Evolutionary conservation across 2,888 invertebrate genomes (phyloP).

Genomic region (Neria commutata): DNA sequence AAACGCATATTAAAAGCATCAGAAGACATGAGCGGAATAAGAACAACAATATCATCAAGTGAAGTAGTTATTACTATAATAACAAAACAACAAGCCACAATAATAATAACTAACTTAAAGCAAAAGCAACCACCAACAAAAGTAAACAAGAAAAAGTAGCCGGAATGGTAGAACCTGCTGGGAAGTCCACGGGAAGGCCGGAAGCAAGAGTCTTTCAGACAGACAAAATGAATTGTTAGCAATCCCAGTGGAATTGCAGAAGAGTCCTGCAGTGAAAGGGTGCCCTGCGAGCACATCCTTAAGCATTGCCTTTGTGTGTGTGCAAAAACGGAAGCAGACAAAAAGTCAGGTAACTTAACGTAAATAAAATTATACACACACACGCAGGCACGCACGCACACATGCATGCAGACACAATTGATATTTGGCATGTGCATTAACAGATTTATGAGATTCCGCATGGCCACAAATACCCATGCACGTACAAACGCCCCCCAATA

Average conservation of each 20-base stretch:
- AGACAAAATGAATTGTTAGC: not conserved
- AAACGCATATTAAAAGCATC: too few species aligned
- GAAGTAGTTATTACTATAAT: too few species aligned
- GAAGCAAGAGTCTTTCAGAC: not conserved
- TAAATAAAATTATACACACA: conserved; percentile 2
- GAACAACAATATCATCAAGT: too few species aligned
- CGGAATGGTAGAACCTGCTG: too few species aligned
- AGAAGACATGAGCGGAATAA: not conserved
- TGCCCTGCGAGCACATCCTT: not conserved
- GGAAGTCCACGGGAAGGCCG: not conserved
- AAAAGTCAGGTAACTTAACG: too few species aligned
- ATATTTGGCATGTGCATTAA: not conserved
- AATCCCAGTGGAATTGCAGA: conserved; percentile 11
- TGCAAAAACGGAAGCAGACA: too few species aligned
- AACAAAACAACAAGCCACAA: too few species aligned
- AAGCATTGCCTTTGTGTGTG: too few species aligned
- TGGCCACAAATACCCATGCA: not conserved
- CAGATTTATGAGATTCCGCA: conserved; percentile 18
- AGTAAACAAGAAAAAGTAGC: not conserved
- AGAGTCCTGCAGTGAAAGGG: not conserved
- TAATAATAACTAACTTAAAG: too few species aligned
- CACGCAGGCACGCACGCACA: conserved; percentile 19
- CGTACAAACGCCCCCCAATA: not conserved
- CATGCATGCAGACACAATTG: not conserved
- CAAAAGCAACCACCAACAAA: not conserved